A percentile compares a stretch with the other conserved stretches of the same genome.
Conservation (phyloP, 2,888 invertebrate genomes). For the Drosophila anomelani region DNA sequence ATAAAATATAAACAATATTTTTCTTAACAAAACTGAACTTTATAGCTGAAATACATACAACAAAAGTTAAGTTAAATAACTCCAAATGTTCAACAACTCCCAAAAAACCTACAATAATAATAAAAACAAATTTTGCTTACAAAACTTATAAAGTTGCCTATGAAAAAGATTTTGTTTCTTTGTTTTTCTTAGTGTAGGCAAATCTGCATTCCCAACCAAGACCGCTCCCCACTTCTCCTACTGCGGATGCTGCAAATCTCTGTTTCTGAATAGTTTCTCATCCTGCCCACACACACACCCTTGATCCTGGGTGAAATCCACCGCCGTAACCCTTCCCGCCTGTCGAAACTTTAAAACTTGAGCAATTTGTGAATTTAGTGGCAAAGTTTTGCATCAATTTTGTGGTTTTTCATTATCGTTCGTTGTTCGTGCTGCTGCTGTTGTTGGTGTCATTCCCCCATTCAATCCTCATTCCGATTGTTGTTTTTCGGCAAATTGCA, state of each 20-base stretch:
- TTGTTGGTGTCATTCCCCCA: slow-evolving; percentile 27
- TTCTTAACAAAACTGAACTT: background rate
- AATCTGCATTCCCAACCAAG: slow-evolving; percentile 56
- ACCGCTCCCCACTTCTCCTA: background rate
- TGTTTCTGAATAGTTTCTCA: slow-evolving; percentile 74
- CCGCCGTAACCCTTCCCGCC: slow-evolving; percentile 25
- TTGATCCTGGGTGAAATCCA: slow-evolving; percentile 31
- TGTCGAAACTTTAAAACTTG: slow-evolving; percentile 76
- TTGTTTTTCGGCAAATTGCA: slow-evolving; percentile 53
- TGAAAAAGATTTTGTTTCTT: background rate
- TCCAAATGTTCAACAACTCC: background rate
- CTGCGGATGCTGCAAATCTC: slow-evolving; percentile 58
- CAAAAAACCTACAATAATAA: too few species aligned
- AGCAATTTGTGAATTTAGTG: slow-evolving; percentile 79
- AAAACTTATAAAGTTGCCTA: too few species aligned
- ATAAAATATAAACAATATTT: too few species aligned
- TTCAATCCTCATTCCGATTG: slow-evolving; percentile 37
- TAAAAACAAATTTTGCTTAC: background rate
- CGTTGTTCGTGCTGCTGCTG: slow-evolving; percentile 31
- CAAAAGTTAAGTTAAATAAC: background rate
- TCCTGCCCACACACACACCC: slow-evolving; percentile 29
- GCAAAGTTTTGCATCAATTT: slow-evolving; percentile 70
- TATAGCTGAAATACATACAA: background rate
- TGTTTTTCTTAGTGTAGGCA: slow-evolving; percentile 31
- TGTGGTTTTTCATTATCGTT: slow-evolving; percentile 74